Base-by-base conservation (phyloP, 1,140 invertebrate species). In the Nixonia krombeini region DNA sequence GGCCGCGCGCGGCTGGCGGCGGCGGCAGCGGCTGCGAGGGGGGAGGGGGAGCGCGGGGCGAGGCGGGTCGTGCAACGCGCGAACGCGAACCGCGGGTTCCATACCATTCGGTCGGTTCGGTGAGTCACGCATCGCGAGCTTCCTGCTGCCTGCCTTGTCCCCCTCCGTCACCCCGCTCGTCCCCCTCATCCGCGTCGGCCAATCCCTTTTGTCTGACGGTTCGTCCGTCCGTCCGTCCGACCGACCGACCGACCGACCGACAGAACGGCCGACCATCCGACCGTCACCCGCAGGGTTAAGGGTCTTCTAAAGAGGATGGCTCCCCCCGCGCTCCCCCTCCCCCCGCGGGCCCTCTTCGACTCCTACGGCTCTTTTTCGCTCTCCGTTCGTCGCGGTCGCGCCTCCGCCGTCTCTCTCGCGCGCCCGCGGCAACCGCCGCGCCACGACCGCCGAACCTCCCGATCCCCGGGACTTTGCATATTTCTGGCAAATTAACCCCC, bases 71-170 rank as follows among this genome's bases (percentile, higher is more conserved):
- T 25, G 53, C 66, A 57, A 62, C 64, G 70, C 72, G 78, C 67
- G 72, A 74, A 73, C 78, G 78, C 75, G 66, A 69, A 69, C 66
- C 58, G 66, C 59, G 66, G 59, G 50, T 64, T 69, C 66, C 53
- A 63, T 70, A 40, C 55, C 66, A 70, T 64, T 75, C 75, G 70
- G 74, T 73, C 66, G 75, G 69, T 76, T 76, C 73, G 75, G 76
- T 80, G 81, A 81, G 81, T 82, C 81, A 83, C 79, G 80, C 80
- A 80, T 75, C 81, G 80, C 80, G 80, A 77, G 79, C 80, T 83
- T 81, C 81, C 81, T 82, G 66, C 66, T 42, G n/a, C 44, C 45
- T 49, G 42, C 40, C 58, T 63, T 49, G 42, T 21, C 29, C 46
- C 61, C 41, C 47, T 51, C 42, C 53, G n/a, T 18, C 15, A n/a